Percentiles rank a stretch among this genome's conserved stretches.
Evolutionary conservation across 2,888 invertebrate species (phyloP).

Genomic region (Cynaeus angustus): DNA sequence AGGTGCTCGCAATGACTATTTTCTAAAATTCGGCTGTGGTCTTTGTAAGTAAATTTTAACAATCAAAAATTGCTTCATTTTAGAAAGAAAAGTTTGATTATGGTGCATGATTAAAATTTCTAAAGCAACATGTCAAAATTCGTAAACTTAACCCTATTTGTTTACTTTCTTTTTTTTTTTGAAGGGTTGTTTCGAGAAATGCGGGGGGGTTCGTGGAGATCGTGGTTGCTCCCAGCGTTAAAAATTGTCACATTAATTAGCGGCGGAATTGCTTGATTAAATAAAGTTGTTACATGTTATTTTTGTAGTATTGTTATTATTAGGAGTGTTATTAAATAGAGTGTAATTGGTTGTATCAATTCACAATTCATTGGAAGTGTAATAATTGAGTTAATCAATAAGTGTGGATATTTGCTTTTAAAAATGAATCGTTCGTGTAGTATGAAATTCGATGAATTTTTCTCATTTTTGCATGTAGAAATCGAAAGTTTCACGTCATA

Average conservation of each 20-base stretch:
- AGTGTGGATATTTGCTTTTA: slow-evolving; percentile 32
- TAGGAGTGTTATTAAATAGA: slow-evolving; percentile 49
- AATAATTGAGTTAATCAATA: slow-evolving; percentile 47
- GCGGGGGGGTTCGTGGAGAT: neutral
- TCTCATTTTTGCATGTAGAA: slow-evolving; percentile 35
- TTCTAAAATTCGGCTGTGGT: slow-evolving; percentile 71
- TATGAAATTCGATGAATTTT: slow-evolving; percentile 34
- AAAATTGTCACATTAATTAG: slow-evolving; percentile 26
- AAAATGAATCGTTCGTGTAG: slow-evolving; percentile 29
- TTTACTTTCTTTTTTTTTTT: slow-evolving; percentile 47
- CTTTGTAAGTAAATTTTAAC: slow-evolving; percentile 66
- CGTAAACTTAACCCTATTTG: slow-evolving; percentile 44
- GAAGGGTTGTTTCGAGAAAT: neutral
- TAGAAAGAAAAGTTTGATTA: neutral
- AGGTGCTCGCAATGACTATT: slow-evolving; percentile 71
- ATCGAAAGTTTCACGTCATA: slow-evolving; percentile 40
- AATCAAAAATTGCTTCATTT: neutral
- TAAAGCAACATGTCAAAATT: slow-evolving; percentile 33
- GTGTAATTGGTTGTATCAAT: slow-evolving; percentile 48
- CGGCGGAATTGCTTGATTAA: slow-evolving; percentile 39
- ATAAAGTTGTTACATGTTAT: slow-evolving; percentile 35
- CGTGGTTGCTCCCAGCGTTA: neutral
- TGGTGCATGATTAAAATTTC: slow-evolving; percentile 3
- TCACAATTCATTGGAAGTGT: slow-evolving; percentile 40
- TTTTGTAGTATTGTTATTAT: slow-evolving; percentile 31